Conservation (phyloP, 2,888 invertebrate species). For the Periphyllus acericola region DNA sequence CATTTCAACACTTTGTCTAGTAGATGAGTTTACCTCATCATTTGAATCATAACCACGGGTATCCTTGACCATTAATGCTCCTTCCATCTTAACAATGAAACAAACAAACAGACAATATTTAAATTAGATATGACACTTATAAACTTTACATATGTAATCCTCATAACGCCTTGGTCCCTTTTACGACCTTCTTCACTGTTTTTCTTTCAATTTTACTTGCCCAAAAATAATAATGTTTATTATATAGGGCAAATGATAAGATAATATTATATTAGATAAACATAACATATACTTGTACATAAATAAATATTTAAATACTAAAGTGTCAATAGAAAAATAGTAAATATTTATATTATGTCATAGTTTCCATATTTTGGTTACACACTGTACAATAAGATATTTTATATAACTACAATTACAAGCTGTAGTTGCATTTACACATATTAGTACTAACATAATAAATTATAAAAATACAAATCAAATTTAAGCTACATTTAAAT, state of each 20-base stretch:
- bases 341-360: neutral
- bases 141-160: constrained; percentile 34
- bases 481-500: constrained; percentile 31
- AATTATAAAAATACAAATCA: neutral
- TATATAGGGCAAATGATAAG: neutral
- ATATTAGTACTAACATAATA: constrained; percentile 13
- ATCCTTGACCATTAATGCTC: constrained; percentile 51
- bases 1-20: constrained; percentile 60
- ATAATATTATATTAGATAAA: constrained; percentile 3
- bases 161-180: constrained; percentile 51
- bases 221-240: constrained; percentile 4
- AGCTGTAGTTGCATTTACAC: neutral
- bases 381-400: neutral
- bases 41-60: constrained; percentile 57
- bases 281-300: neutral
- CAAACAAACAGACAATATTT: constrained; percentile 56
- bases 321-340: neutral
- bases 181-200: constrained; percentile 60
- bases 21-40: constrained; percentile 51
- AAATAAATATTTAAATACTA: neutral
- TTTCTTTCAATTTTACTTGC: constrained; percentile 8
- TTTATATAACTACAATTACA: neutral
- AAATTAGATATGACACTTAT: constrained; percentile 42
- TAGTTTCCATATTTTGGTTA: constrained; percentile 6
- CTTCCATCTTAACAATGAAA: constrained; percentile 60